Evolutionary conservation across 2,797 vertebrate species (phyloP).

Genomic region (Gadopsis bispinosus): DNA sequence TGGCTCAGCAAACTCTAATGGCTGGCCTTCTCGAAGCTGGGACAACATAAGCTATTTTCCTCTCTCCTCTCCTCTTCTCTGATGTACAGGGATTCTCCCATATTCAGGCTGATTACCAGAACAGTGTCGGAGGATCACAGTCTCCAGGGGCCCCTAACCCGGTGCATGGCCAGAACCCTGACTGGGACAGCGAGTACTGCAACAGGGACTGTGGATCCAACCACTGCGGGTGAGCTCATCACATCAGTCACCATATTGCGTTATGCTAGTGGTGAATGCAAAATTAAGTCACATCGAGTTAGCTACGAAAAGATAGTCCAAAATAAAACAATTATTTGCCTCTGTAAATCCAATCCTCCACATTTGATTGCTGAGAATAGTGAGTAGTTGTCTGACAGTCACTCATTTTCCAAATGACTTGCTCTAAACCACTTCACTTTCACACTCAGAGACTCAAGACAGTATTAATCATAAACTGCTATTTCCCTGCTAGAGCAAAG

Average conservation of each 20-base stretch:
- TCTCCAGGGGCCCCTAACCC: constrained; percentile 93
- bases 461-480: constrained; percentile 74
- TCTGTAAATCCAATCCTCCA: constrained; percentile 38
- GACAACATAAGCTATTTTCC: constrained; percentile 21
- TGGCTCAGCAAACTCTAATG: constrained; percentile 45
- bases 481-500: constrained; percentile 72
- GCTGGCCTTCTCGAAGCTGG: constrained; percentile 9
- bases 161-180: constrained; percentile 87
- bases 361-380: constrained; percentile 46
- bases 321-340: constrained; percentile 3
- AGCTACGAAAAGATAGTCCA: neutral
- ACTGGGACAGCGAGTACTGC: constrained; percentile 97
- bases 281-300: neutral
- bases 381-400: constrained; percentile 61
- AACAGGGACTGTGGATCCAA: constrained; percentile 95
- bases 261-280: neutral
- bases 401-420: constrained; percentile 73
- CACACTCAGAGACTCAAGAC: constrained; percentile 62
- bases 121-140: constrained; percentile 91
- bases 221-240: constrained; percentile 91
- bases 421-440: constrained; percentile 67
- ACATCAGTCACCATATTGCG: neutral
- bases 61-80: constrained; percentile 3
- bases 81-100: constrained; percentile 92
- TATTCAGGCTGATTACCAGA: constrained; percentile 94